Percentiles rank a stretch among this genome's conserved stretches.
These are phyloP conservation scores for Chouioia cunea DNA, from an alignment of 2,888 invertebrate genomes.

Conservation along the genomic window DNA sequence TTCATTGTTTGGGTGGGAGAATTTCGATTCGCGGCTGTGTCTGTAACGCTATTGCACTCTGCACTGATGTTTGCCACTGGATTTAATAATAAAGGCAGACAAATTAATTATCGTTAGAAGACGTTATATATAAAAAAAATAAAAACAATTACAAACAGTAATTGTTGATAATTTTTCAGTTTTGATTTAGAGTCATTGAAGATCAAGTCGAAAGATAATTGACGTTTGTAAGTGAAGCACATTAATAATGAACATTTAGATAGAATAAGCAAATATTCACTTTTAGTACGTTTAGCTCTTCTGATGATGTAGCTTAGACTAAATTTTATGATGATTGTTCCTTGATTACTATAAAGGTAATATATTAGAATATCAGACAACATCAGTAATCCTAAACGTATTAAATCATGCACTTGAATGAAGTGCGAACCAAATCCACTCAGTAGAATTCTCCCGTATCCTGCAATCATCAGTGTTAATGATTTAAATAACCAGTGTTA, in stretches of 20 bases:
- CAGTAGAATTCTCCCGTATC: too few species aligned
- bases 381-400: slow-evolving; percentile 11
- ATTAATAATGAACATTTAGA: slow-evolving; percentile 39
- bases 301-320: background rate
- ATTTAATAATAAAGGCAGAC: too few species aligned
- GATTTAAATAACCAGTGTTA: too few species aligned
- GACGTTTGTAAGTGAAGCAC: slow-evolving; percentile 45
- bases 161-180: slow-evolving; percentile 45
- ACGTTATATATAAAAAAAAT: slow-evolving; percentile 1
- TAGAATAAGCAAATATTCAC: slow-evolving; percentile 25
- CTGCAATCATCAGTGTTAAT: too few species aligned
- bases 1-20: background rate
- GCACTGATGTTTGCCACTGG: too few species aligned
- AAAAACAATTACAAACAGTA: slow-evolving; percentile 12
- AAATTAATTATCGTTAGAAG: background rate
- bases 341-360: too few species aligned
- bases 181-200: slow-evolving; percentile 41
- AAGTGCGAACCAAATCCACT: too few species aligned
- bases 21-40: too few species aligned
- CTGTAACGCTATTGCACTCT: too few species aligned
- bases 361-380: too few species aligned
- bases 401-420: slow-evolving; percentile 5
- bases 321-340: background rate
- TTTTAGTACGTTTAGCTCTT: slow-evolving; percentile 35
- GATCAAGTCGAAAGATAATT: slow-evolving; percentile 47